Evolutionary conservation across 37 sponge, comb jelly and placozoan species (phyloP).

Genomic region (Amphimedon queenslandica): DNA sequence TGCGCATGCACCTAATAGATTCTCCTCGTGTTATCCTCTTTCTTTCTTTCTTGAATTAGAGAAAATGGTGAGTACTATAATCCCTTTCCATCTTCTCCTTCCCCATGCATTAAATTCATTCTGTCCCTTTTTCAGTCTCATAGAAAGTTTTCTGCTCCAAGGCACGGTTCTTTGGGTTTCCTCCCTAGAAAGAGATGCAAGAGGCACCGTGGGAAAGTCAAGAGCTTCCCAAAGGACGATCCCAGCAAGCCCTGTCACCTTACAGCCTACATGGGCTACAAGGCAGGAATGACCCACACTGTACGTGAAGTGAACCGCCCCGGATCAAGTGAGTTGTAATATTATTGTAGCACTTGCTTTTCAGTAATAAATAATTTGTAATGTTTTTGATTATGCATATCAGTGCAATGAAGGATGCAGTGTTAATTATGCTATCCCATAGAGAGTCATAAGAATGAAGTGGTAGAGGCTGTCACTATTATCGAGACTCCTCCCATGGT

Average conservation of each 20-base stretch:
- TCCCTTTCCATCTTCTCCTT: constrained; percentile 3
- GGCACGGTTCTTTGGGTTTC: constrained; percentile 98
- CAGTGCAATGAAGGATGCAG: not conserved
- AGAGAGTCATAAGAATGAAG: constrained; percentile 75
- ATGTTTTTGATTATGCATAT: not conserved
- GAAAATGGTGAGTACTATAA: constrained; percentile 15
- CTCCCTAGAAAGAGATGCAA: constrained; percentile 94
- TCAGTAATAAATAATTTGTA: not conserved
- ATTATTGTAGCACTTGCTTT: not conserved
- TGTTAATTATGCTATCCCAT: not conserved
- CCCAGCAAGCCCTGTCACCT: constrained; percentile 88
- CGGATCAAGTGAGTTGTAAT: constrained; percentile 84
- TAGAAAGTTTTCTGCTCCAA: constrained; percentile 95
- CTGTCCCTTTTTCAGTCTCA: constrained; percentile 78
- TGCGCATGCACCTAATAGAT: constrained; percentile 13
- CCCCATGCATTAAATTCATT: not conserved
- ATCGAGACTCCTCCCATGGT: constrained; percentile 96
- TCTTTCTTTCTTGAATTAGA: not conserved
- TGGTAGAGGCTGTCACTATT: constrained; percentile 98
- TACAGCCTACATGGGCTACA: constrained; percentile 98
- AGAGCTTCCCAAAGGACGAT: constrained; percentile 98
- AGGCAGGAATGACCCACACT: constrained; percentile 99
- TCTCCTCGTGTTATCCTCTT: constrained; percentile 2
- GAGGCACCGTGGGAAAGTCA: constrained; percentile 95
- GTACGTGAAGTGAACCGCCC: constrained; percentile 87